Conservation (phyloP, 2,797 vertebrate genomes). For the Sebastes taczanowskii region DNA sequence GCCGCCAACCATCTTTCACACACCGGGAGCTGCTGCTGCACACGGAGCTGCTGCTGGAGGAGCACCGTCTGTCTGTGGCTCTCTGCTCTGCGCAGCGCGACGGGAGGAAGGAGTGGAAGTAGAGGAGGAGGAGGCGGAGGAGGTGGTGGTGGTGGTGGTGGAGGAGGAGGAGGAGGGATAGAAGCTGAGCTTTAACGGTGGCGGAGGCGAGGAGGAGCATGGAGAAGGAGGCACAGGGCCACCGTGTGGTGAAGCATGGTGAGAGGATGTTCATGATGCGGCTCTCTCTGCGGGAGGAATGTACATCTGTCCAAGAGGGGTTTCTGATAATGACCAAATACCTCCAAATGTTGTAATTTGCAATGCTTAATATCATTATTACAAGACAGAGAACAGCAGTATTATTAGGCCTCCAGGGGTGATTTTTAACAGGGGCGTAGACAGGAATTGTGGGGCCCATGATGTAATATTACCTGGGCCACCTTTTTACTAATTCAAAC, state of each 20-base stretch:
- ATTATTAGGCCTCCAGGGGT: not conserved
- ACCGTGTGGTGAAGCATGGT: conserved; percentile 72
- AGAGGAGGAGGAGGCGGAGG: conserved; percentile 39
- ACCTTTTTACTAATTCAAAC: conserved; percentile 31
- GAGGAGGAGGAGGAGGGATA: conserved; percentile 15
- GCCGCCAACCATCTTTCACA: conserved; percentile 81
- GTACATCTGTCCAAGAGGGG: not conserved
- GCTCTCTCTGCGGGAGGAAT: not conserved
- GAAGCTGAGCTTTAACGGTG: conserved; percentile 42
- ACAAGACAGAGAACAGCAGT: not conserved
- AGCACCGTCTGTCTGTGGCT: conserved; percentile 51
- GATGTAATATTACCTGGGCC: not conserved
- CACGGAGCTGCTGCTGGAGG: conserved; percentile 58
- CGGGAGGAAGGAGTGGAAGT: conserved; percentile 67
- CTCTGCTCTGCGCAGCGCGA: conserved; percentile 67
- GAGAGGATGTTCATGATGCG: not conserved
- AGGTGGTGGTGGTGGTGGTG: conserved; percentile 29
- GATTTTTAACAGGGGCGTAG: conserved; percentile 10
- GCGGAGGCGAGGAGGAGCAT: conserved; percentile 63
- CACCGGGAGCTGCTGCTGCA: conserved; percentile 47
- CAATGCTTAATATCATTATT: not conserved
- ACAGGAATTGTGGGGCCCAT: not conserved
- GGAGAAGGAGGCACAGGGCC: conserved; percentile 70
- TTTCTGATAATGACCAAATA: not conserved
- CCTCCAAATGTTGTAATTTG: not conserved